A percentile compares a stretch with the other conserved stretches of the same genome.
Conservation (phyloP, 2,888 invertebrate species). For the Elegia similella region DNA sequence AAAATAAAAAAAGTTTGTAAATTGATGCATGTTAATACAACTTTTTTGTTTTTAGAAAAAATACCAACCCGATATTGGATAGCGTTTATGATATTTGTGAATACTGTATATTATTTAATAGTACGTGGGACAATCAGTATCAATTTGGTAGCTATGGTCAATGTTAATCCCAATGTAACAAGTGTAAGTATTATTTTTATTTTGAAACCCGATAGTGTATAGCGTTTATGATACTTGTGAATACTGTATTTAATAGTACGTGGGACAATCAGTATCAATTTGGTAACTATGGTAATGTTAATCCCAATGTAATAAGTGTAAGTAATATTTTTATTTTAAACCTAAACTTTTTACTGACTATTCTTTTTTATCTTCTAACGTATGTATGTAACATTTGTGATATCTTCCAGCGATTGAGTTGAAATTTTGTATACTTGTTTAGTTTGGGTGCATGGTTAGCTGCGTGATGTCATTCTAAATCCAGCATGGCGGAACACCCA, state of each 20-base stretch:
- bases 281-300: background rate
- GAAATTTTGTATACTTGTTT: too few relatives aligned
- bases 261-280: background rate
- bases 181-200: background rate
- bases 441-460: too few relatives aligned
- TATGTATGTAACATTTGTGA: too few relatives aligned
- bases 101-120: background rate
- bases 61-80: background rate
- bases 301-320: background rate
- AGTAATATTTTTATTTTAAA: background rate
- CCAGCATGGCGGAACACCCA: too few relatives aligned
- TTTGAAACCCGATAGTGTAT: background rate
- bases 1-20: too few relatives aligned
- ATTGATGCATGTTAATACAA: too few relatives aligned
- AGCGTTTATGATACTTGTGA: background rate
- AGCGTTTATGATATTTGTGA: background rate
- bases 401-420: too few relatives aligned
- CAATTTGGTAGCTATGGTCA: background rate
- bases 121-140: background rate
- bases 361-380: too few relatives aligned
- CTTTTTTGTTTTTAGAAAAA: background rate
- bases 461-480: too few relatives aligned
- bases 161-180: background rate
- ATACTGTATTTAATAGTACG: background rate
- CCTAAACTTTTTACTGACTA: too few relatives aligned